Conservation (phyloP, 2,888 invertebrate genomes). For the Heliconius aoede region DNA sequence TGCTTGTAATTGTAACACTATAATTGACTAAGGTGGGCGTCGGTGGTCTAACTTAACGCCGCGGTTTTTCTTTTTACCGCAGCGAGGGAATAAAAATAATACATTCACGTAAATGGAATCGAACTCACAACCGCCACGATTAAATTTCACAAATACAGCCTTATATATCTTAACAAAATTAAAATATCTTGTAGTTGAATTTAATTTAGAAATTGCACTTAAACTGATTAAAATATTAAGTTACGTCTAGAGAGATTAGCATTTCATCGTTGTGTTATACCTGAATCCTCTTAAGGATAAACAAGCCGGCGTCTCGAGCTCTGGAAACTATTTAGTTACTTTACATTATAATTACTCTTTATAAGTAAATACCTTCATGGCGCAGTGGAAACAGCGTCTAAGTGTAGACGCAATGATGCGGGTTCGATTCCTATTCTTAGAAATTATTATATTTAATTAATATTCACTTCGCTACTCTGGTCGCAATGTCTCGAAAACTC, state of each 20-base stretch:
- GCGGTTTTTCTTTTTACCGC: not conserved
- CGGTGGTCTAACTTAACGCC: not conserved
- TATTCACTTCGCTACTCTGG: too few relatives aligned
- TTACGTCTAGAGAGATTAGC: constrained; percentile 56
- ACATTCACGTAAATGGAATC: not conserved
- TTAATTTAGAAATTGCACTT: constrained; percentile 19
- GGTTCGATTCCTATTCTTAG: too few relatives aligned
- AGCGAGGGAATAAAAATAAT: not conserved
- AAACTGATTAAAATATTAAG: constrained; percentile 57
- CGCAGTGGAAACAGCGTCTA: too few relatives aligned
- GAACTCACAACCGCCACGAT: not conserved
- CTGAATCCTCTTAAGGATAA: constrained; percentile 50
- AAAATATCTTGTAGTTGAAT: not conserved
- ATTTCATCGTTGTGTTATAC: constrained; percentile 57
- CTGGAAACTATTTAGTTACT: constrained; percentile 1
- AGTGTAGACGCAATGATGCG: too few relatives aligned
- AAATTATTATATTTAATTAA: too few relatives aligned
- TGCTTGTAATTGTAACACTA: too few relatives aligned
- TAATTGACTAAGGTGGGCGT: constrained; percentile 4
- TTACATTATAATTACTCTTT: constrained; percentile 10
- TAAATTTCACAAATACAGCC: too few relatives aligned
- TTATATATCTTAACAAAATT: not conserved
- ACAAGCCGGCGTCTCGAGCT: constrained; percentile 29
- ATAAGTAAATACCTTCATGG: not conserved
- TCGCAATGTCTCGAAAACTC: too few relatives aligned